phyloP scores from a whole-genome alignment of 2,888 invertebrate species.

The Idaea dimidiata region DNA sequence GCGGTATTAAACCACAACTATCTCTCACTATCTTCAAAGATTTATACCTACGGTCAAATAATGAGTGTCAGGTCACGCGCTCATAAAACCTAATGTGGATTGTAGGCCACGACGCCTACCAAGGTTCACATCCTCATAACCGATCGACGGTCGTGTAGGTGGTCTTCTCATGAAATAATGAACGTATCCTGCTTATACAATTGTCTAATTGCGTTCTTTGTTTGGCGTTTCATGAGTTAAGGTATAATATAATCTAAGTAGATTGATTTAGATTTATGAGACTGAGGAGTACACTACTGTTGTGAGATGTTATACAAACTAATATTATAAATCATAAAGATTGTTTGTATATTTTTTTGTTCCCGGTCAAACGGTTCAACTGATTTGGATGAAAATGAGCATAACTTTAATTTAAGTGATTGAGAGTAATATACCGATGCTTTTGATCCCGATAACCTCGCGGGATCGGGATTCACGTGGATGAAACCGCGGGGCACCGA shows the following conservation, averaged over 20 bases:
- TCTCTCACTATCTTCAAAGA: neutral
- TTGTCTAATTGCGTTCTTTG: slow-evolving; percentile 43
- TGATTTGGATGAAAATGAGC: no score
- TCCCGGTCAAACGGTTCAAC: no score
- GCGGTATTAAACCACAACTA: neutral
- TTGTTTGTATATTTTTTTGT: no score
- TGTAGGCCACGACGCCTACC: slow-evolving; percentile 29
- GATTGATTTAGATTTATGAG: slow-evolving; percentile 8
- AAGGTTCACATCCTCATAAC: slow-evolving; percentile 51
- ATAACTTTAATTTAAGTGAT: no score
- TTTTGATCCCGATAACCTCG: no score
- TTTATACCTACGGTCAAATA: neutral
- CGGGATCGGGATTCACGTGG: no score
- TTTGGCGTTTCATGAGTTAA: neutral
- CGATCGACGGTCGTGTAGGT: slow-evolving; percentile 40
- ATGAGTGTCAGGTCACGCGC: slow-evolving; percentile 3
- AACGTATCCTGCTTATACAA: slow-evolving; percentile 47
- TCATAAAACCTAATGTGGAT: slow-evolving; percentile 5
- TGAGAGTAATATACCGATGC: no score
- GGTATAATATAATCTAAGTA: neutral
- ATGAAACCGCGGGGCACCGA: no score
- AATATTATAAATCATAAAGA: no score
- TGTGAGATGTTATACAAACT: no score
- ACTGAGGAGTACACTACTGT: neutral
- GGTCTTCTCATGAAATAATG: slow-evolving; percentile 40